Conservation (phyloP, 2,113 vertebrate species). For the Chaetodon trifascialis region DNA sequence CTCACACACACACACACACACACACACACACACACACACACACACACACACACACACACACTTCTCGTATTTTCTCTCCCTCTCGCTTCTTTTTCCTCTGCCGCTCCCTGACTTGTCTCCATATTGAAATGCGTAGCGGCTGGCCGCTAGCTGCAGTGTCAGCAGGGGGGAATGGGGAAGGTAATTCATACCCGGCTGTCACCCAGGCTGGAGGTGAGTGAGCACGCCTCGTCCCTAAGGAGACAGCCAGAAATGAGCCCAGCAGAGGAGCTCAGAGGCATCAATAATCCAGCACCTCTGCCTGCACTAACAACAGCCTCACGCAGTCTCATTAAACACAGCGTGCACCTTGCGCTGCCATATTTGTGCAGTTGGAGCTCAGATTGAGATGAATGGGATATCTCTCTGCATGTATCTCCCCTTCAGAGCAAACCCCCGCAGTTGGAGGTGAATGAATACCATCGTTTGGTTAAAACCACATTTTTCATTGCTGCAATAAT, state of each 20-base stretch:
- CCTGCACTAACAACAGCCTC: conserved; percentile 38
- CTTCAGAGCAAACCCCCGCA: neutral
- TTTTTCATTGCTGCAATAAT: conserved; percentile 19
- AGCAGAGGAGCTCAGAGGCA: conserved; percentile 53
- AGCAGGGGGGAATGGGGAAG: conserved; percentile 60
- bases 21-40: neutral
- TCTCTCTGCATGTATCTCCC: neutral
- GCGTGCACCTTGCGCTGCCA: conserved; percentile 10
- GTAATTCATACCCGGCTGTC: conserved; percentile 79
- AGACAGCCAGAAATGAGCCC: conserved; percentile 69
- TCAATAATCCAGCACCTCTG: conserved; percentile 69
- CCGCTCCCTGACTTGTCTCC: conserved; percentile 48
- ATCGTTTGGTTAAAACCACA: conserved; percentile 27
- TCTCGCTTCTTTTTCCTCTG: conserved; percentile 7
- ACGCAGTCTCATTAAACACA: conserved; percentile 61
- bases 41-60: neutral
- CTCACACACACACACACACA: neutral
- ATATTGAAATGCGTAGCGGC: conserved; percentile 68
- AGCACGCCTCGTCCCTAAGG: conserved; percentile 57
- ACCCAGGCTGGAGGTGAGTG: conserved; percentile 65
- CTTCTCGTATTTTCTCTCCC: neutral
- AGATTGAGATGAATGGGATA: conserved; percentile 45
- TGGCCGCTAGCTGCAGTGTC: conserved; percentile 74
- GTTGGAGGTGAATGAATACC: conserved; percentile 42
- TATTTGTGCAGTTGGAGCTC: conserved; percentile 43